These are phyloP conservation scores for Telenomus remus DNA, from an alignment of 1,140 invertebrate species.

Conservation along the genomic window DNA sequence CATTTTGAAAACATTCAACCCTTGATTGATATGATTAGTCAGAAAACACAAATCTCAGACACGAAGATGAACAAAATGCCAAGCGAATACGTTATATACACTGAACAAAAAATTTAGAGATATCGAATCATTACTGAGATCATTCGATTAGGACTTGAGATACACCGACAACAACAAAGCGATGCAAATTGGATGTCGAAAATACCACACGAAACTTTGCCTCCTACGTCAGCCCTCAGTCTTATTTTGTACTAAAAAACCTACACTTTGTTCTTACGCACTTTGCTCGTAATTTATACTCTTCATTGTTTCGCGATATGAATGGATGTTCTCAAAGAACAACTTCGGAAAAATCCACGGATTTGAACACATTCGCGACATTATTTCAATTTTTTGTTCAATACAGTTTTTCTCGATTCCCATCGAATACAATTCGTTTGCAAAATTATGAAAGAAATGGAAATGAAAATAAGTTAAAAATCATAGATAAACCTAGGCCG, in stretches of 20 bases:
- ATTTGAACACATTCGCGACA: too few species aligned
- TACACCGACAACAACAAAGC: neutral
- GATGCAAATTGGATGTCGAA: neutral
- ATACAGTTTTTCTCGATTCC: neutral
- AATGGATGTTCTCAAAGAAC: neutral
- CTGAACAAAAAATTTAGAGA: neutral
- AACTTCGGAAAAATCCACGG: too few species aligned
- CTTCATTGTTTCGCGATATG: slow-evolving; percentile 37
- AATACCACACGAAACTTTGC: slow-evolving; percentile 3
- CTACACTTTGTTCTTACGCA: slow-evolving; percentile 15
- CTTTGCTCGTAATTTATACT: slow-evolving; percentile 7
- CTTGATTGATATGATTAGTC: neutral
- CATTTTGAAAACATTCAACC: neutral
- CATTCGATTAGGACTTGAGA: slow-evolving; percentile 9
- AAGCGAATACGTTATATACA: neutral
- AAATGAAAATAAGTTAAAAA: neutral
- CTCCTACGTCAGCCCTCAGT: slow-evolving; percentile 59
- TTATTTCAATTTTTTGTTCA: too few species aligned
- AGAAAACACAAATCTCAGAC: neutral
- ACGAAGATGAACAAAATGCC: neutral
- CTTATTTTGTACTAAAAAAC: slow-evolving; percentile 68
- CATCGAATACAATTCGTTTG: neutral
- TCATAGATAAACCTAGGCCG: slow-evolving; percentile 22
- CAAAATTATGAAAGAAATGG: too few species aligned
- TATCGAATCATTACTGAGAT: slow-evolving; percentile 14